Base-by-base conservation (phyloP, 1,140 invertebrate genomes). In the Orius laevigatus region DNA sequence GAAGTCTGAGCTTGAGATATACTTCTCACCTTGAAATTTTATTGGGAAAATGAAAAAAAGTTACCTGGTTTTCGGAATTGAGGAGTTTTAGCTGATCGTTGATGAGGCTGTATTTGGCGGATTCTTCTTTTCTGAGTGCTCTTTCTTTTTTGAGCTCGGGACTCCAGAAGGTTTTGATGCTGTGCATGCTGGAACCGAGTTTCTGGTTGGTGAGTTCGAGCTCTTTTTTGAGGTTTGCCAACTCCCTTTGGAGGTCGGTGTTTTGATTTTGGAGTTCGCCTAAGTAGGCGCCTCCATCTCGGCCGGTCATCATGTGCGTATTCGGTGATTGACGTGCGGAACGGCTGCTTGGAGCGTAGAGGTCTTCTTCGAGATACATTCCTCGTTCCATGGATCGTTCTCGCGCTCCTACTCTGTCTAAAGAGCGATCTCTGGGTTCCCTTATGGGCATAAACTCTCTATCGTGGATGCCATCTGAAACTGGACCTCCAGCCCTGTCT, bases 151-250 rank as follows among this genome's bases (percentile, higher is more conserved):
- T 98, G 58, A 98, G 71, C 65, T 98, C 95, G 0, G 95, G 95
- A 65, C 90, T 95, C 95, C 95, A 98, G 69, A 98, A 98, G 9
- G 93, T 97, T 69, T 98, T 98, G 62, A 98, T 98, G 66, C 88
- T 93, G 68, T 97, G 93, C 93, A 98, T 98, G 59, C 86, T 92
- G 60, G 93, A 96, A 60, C 90, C 91, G 52, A 98, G 72, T 66
- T 98, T 98, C 67, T 97, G 92, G 68, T 96, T 96, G 50, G 91
- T 94, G 53, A 93, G 70, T 68, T 98, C 92, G 55, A 97, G 74
- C 62, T 98, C 94, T 61, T 93, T 88, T 66, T 96, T 95, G 36
- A 97, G 71, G 63, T 88, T 89, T n/a, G 81, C 84, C 60, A 96
- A 77, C 66, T 98, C 93, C n/a, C 86, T 75, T 62, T 96, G 91